Evolutionary conservation across 2,113 vertebrate species (phyloP), one percentile per base, ranked within the genome.

Genomic region (Catharus minimus): DNA sequence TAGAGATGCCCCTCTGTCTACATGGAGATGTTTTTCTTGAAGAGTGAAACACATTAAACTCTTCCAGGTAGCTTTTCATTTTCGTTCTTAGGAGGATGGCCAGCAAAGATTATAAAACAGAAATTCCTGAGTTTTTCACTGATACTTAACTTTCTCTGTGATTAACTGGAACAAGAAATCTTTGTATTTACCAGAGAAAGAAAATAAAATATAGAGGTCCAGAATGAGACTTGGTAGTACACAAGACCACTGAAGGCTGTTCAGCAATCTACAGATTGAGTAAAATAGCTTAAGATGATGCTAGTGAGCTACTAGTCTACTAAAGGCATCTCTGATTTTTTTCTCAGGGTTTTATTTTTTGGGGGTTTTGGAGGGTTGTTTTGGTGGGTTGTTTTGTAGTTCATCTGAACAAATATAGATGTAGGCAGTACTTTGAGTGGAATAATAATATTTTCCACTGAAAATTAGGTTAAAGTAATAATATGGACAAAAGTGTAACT

Each of bases 391-490:
- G 74, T 86, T 84, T 61, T 44, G 6, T 68, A 44, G n/a, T 60
- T 82, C 61, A 38, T 90, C 47, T 88, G 73, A 90, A 88, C 22
- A 56, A 80, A 32, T 41, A 60, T 32, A 81, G 11, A 55, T 78
- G 26, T 53, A 64, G 58, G 18, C 61, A 86, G 41, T 81, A 44
- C 41, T 75, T 52, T 21, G 47, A 73, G 22, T 38, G 24, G 10
- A 80, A 24, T 66, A 65, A 65, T 72, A 50, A 43, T 71, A 2
- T 80, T 74, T 67, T 47, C 33, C 44, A 36, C 26, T 82, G 64
- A 83, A 93, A 77, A 50, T 90, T 61, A 82, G 13, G 47, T 88
- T 76, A 57, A 87, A 86, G 43, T 75, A 91, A 83, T 74, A 83
- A 38, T 43, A 74, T 91, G 43, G 28, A n/a, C 50, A 82, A 43